Evolutionary conservation across 23 tunicate species (phyloP).

Genomic region (Phallusia fumigata): DNA sequence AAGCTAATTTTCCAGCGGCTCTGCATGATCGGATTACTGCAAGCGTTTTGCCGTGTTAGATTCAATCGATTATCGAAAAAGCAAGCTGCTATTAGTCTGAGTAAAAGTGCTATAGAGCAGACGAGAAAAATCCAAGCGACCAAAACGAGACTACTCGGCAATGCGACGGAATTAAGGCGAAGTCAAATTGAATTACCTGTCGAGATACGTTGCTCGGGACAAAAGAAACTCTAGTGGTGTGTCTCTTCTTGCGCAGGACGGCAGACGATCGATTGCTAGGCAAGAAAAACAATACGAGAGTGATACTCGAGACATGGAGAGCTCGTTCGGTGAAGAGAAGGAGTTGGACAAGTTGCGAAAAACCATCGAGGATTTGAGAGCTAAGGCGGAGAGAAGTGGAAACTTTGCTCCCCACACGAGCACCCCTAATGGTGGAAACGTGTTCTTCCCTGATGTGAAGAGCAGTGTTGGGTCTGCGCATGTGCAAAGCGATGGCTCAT

Average conservation of each 20-base stretch:
- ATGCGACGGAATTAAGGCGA: constrained; percentile 5
- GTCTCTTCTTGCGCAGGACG: background rate
- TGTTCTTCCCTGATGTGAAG: constrained; percentile 22
- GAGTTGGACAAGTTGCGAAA: constrained; percentile 76
- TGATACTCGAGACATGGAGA: background rate
- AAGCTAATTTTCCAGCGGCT: too few species aligned
- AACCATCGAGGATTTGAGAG: constrained; percentile 80
- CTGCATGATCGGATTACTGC: too few species aligned
- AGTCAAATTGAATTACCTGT: background rate
- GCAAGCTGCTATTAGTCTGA: too few species aligned
- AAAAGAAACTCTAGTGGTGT: background rate
- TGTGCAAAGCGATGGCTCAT: background rate
- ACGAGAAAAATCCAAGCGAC: too few species aligned
- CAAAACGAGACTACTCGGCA: too few species aligned
- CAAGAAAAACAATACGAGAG: background rate
- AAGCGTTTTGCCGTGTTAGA: too few species aligned
- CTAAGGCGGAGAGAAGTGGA: constrained; percentile 70
- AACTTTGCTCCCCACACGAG: background rate
- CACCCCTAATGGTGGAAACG: background rate
- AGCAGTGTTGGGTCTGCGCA: background rate
- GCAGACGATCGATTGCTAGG: constrained; percentile 13
- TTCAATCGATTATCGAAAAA: too few species aligned
- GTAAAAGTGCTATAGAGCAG: too few species aligned
- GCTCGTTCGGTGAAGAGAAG: constrained; percentile 35
- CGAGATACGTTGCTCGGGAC: background rate